Evolutionary conservation across 1,140 invertebrate species (phyloP).

Genomic region (Thaumetopoea pityocampa): DNA sequence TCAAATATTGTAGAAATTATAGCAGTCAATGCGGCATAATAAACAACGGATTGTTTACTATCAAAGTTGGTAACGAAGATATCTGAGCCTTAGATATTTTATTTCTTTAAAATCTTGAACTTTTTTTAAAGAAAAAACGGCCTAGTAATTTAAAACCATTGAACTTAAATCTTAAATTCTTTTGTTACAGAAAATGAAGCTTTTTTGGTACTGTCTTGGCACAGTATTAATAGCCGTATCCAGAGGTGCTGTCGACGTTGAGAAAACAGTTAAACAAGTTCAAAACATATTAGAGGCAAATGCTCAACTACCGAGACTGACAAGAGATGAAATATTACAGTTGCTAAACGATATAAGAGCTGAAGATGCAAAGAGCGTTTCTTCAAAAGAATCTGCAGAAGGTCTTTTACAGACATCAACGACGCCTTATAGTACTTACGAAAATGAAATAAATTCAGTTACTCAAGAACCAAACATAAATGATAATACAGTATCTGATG

Average conservation of each 20-base stretch:
- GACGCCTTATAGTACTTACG: conserved; percentile 31
- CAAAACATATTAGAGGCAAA: conserved; percentile 76
- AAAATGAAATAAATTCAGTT: conserved; percentile 41
- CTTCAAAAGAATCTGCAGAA: conserved; percentile 25
- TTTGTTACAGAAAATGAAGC: conserved; percentile 58
- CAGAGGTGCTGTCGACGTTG: conserved; percentile 52
- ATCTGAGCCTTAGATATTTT: no score
- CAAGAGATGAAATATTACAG: conserved; percentile 77
- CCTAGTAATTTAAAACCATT: neutral
- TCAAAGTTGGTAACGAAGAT: conserved; percentile 4
- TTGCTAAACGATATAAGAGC: conserved; percentile 78
- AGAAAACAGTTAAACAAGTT: conserved; percentile 78
- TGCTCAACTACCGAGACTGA: conserved; percentile 75
- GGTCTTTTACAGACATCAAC: conserved; percentile 24
- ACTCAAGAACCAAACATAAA: conserved; percentile 22
- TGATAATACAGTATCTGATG: conserved; percentile 18
- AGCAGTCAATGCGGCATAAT: no score
- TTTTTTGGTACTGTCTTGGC: conserved; percentile 42
- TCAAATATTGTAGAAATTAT: no score
- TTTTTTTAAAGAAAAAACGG: neutral
- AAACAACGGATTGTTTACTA: conserved; percentile 2
- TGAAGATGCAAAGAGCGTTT: conserved; percentile 59
- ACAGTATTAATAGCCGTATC: conserved; percentile 30
- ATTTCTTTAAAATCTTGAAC: conserved; percentile 1
- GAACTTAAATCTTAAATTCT: conserved; percentile 2